Base-by-base conservation (phyloP, 1,140 invertebrate species). In the Watersipora subatra region DNA sequence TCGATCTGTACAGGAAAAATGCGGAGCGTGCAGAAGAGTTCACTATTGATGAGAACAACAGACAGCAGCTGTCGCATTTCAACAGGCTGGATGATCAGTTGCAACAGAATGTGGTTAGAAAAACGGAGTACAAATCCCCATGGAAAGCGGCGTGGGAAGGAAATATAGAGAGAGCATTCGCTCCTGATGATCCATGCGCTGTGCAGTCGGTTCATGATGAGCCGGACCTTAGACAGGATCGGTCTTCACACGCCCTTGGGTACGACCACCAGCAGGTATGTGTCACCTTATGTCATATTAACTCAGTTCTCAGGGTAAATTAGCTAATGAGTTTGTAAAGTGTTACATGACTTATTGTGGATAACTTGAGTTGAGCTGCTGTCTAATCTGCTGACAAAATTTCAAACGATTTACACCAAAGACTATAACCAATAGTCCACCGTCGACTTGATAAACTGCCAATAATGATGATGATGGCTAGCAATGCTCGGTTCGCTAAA, bases 21-120 rank as follows among this genome's bases (percentile, higher is more conserved):
- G 22, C n/a, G 34, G 28, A 63, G 25, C 62, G 62, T 7, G 62
- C 62, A 12, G 62, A 63, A 20, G 26, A 63, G 22, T 63, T 20
- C 62, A 26, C 26, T 58, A 26, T 63, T 28, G 62, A 63, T n/a
- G 62, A 59, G 58, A 59, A 28, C 58, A 59, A 59, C 58, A 28
- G 22, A 28, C 22, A 28, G 22, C 7, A 59, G 22, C 22, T 22
- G 22, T 12, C 22, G 7, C 22, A 24, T 24, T 46, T 12, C n/a
- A 46, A 46, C n/a, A 46, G 34, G n/a, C 34, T 46, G n/a, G 34
- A 46, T 46, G 34, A 7, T 12, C 34, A 46, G 34, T n/a, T 46
- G n/a, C 7, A 46, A 7, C 34, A 46, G n/a, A 7, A 46, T 12
- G 7, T 46, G 34, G 7, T 12, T 7, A n/a, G n/a, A 7, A 46